Conservation (phyloP, 2,797 vertebrate species). For the Peromyscus aztecus region DNA sequence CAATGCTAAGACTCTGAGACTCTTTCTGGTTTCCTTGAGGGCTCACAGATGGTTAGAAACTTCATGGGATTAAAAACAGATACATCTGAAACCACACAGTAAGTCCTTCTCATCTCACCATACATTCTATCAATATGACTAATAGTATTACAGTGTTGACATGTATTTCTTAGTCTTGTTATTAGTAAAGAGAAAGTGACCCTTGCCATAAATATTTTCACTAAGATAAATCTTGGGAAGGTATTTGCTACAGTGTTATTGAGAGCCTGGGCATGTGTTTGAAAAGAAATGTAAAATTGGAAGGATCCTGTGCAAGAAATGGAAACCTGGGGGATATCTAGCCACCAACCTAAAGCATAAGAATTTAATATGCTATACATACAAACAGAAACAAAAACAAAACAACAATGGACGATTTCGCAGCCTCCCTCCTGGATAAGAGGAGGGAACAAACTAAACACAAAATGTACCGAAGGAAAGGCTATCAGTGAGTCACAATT, state of each 20-base stretch:
- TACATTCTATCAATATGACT: background rate
- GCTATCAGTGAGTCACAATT: background rate
- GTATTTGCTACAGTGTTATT: background rate
- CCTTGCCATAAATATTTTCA: constrained; percentile 4
- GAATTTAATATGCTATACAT: background rate
- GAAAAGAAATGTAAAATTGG: background rate
- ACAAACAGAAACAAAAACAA: background rate
- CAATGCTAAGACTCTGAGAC: background rate
- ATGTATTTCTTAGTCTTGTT: background rate
- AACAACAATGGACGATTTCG: background rate
- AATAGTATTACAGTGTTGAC: background rate
- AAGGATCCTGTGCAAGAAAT: background rate
- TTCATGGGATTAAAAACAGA: background rate
- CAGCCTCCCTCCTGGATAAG: background rate
- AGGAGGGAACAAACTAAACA: background rate
- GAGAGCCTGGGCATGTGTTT: background rate
- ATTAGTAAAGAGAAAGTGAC: background rate
- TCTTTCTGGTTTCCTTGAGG: background rate
- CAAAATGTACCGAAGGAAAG: background rate
- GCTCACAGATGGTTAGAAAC: background rate
- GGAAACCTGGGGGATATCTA: background rate
- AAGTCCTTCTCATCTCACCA: background rate
- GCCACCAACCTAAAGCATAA: background rate
- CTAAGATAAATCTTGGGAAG: background rate
- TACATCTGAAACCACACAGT: background rate